Conservation (phyloP, 2,888 invertebrate species). For the Vannuccia rotundouncinata region DNA sequence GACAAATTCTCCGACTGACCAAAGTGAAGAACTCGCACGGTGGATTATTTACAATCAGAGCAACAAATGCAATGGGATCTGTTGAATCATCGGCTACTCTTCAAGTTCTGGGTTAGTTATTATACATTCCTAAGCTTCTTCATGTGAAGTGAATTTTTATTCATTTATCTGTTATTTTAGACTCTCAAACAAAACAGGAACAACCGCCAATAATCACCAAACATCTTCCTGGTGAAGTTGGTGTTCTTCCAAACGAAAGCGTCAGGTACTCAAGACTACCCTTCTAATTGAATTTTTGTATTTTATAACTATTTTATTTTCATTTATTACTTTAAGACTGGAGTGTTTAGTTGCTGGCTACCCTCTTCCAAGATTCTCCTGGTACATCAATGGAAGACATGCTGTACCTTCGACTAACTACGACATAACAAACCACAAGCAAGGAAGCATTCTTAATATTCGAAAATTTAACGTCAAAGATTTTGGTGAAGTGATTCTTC, state of each 20-base stretch:
- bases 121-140: neutral
- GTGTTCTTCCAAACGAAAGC: neutral
- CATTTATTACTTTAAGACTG: constrained; percentile 40
- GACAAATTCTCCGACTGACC: neutral
- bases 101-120: neutral
- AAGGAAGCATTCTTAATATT: constrained; percentile 70
- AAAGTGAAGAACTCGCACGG: neutral
- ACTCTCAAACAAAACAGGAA: neutral
- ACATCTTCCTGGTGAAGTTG: neutral
- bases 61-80: neutral
- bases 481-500: constrained; percentile 53
- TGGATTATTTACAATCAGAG: neutral
- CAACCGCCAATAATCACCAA: neutral
- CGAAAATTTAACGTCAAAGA: constrained; percentile 54
- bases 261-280: neutral
- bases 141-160: neutral
- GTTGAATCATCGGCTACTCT: neutral
- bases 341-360: constrained; percentile 49
- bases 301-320: neutral
- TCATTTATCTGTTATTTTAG: neutral
- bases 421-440: constrained; percentile 67
- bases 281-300: neutral
- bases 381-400: constrained; percentile 62
- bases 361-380: constrained; percentile 53
- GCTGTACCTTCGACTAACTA: constrained; percentile 61